Percentiles rank a stretch among this genome's conserved stretches.
Conservation (phyloP, 1,140 invertebrate genomes). For the Homarus americanus region DNA sequence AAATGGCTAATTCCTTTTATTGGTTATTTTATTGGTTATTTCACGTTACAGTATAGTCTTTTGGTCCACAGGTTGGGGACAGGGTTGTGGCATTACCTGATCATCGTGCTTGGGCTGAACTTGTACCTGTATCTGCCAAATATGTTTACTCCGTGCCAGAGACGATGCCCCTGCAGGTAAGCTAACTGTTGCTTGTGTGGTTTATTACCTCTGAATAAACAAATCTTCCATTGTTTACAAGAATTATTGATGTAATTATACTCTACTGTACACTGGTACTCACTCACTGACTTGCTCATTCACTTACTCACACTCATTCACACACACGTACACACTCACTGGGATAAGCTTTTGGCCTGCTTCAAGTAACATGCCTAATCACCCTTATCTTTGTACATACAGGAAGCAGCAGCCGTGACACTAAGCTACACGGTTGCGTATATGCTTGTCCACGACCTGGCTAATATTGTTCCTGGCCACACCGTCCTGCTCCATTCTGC, state of each 20-base stretch:
- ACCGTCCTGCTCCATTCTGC: constrained; percentile 44
- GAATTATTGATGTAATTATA: too few relatives aligned
- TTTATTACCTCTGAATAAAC: too few relatives aligned
- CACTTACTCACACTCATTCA: neutral
- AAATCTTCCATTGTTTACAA: too few relatives aligned
- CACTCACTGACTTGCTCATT: neutral
- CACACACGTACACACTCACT: too few relatives aligned
- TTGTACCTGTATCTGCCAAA: constrained; percentile 51
- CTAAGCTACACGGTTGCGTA: constrained; percentile 55
- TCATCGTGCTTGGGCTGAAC: constrained; percentile 57
- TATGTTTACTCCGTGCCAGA: constrained; percentile 52
- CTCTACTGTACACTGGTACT: too few relatives aligned
- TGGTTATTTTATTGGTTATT: too few relatives aligned
- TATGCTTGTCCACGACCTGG: constrained; percentile 46
- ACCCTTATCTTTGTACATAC: neutral
- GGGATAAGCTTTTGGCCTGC: too few relatives aligned
- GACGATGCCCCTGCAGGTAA: constrained; percentile 58
- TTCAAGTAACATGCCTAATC: too few relatives aligned
- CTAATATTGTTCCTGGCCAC: constrained; percentile 21
- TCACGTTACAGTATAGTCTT: neutral
- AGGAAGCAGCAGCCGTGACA: constrained; percentile 58
- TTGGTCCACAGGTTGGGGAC: constrained; percentile 31
- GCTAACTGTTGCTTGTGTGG: neutral
- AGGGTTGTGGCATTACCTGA: constrained; percentile 50
- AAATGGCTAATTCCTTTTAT: neutral